Percentiles rank a stretch among this genome's conserved stretches.
Evolutionary conservation across 2,113 vertebrate species (phyloP).

Genomic region (Nothobranchius furzeri): DNA sequence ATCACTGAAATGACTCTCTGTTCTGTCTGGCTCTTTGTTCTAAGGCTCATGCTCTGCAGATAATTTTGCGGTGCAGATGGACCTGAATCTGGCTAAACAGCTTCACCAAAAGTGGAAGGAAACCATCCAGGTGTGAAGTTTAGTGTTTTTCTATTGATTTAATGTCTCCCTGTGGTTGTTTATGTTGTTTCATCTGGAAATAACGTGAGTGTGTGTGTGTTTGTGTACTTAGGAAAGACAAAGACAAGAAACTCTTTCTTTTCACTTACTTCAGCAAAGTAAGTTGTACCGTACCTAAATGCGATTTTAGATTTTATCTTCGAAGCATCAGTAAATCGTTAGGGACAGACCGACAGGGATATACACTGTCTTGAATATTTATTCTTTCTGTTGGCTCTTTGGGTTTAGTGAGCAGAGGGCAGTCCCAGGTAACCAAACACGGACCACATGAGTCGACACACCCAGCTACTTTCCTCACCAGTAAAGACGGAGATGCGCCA

Average conservation of each 20-base stretch:
- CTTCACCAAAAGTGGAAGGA: slow-evolving; percentile 98
- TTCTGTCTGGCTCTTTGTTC: slow-evolving; percentile 13
- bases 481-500: slow-evolving; percentile 43
- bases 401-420: slow-evolving; percentile 58
- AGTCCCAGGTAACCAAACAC: slow-evolving; percentile 27
- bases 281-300: slow-evolving; percentile 46
- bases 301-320: background rate
- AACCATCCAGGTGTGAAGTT: slow-evolving; percentile 53
- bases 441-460: slow-evolving; percentile 36
- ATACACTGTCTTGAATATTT: no score
- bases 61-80: slow-evolving; percentile 92
- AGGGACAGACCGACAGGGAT: no score
- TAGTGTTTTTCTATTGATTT: background rate
- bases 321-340: background rate
- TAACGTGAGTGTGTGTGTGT: slow-evolving; percentile 42
- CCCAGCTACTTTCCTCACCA: slow-evolving; percentile 34
- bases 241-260: slow-evolving; percentile 83
- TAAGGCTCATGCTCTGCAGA: slow-evolving; percentile 86
- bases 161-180: background rate
- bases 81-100: slow-evolving; percentile 90
- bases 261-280: slow-evolving; percentile 82
- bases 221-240: slow-evolving; percentile 81
- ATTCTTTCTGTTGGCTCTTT: background rate
- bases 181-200: background rate
- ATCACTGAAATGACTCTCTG: background rate